Conservation (phyloP, 2,113 vertebrate species). For the Ramphastos sulfuratus region DNA sequence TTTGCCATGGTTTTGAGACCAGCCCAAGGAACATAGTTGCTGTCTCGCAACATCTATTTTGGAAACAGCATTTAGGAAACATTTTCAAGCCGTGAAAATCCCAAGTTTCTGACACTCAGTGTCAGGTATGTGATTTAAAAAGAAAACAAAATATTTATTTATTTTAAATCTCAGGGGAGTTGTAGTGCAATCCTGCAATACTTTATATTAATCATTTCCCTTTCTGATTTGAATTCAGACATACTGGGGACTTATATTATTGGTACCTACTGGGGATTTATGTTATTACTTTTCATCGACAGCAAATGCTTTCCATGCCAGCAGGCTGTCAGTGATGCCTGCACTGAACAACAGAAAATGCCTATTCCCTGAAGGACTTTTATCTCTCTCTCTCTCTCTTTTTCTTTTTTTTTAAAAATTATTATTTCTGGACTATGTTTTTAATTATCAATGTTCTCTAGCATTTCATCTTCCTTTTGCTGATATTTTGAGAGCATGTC, state of each 20-base stretch:
- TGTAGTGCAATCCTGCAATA: neutral
- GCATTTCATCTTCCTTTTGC: neutral
- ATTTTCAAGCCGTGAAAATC: conserved; percentile 56
- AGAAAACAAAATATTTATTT: no score
- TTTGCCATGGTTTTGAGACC: conserved; percentile 45
- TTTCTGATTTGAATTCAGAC: conserved; percentile 50
- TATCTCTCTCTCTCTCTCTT: neutral
- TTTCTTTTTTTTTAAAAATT: neutral
- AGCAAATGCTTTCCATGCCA: neutral
- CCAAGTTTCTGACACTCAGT: conserved; percentile 29
- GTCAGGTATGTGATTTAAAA: neutral
- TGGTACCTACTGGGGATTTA: neutral
- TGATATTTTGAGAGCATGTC: no score
- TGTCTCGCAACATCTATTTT: conserved; percentile 56
- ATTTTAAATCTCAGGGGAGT: neutral
- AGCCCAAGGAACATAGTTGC: conserved; percentile 4
- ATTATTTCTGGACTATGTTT: neutral
- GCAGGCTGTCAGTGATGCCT: neutral
- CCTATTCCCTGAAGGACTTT: neutral
- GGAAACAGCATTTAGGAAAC: conserved; percentile 42
- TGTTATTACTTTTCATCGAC: neutral
- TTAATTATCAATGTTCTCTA: neutral
- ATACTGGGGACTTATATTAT: neutral
- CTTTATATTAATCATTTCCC: conserved; percentile 13
- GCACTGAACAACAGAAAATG: neutral